Base-by-base conservation (phyloP, 2,888 invertebrate genomes). In the Machimus atricapillus region DNA sequence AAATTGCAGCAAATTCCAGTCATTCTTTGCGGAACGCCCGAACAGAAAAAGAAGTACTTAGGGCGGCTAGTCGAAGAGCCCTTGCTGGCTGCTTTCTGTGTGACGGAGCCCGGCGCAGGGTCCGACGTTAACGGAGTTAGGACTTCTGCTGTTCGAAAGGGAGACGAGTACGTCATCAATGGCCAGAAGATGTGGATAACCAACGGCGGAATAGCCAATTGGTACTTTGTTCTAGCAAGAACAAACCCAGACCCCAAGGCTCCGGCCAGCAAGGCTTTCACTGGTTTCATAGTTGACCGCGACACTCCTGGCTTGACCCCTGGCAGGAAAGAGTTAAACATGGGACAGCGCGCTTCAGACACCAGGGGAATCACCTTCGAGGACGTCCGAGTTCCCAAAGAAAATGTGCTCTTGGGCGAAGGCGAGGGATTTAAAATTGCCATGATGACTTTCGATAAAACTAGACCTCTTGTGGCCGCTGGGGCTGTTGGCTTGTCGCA, bases 161-260 rank as follows among this genome's bases (percentile, higher is more conserved):
- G 98, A 1, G 96, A 97, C 89, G 96, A 97, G 90, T 98, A 96
- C 94, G 95, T 98, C 88, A 91, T 98, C 16, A 96, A 97, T 91
- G 98, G 98, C 2, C 96, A 97, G 91, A 98, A 98, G 93, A 98
- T 98, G 98, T 98, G 98, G 98, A 98, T 98, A 91, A 98, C 98
- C 76, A 98, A 98, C 91, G 98, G 97, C 40, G 98, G 97, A 76
- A 96, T 97, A 52, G 98, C 98, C 19, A 97, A 97, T 93, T 98
- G 97, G 97, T 96, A 97, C 92, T 98, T 98, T 92, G 96, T 98
- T 52, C 93, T 98, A 89, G 97, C 98, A 0, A 94, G 98, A 88
- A 97, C 98, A 0, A 95, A 97, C 92, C 95, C 97, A 0, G 97
- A 98, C 91, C 97, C 97, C 1, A 97, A 97, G 92, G 94, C 94